A percentile compares a stretch with the other conserved stretches of the same genome.
Evolutionary conservation across 92 coral and sea anemone species (phyloP).

Genomic region (Anthopleura xanthogrammica): DNA sequence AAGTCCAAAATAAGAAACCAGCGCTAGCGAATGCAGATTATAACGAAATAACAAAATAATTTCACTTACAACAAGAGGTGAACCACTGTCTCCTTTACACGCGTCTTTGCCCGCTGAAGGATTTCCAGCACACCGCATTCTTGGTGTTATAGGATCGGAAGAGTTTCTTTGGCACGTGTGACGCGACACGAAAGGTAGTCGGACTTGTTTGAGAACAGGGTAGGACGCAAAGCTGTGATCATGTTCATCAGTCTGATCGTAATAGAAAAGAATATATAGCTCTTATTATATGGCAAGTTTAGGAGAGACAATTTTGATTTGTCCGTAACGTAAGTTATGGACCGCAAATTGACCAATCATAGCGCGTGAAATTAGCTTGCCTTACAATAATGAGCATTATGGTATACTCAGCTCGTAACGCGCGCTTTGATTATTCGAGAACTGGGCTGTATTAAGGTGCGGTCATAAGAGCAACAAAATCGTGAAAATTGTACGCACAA

Average conservation of each 20-base stretch:
- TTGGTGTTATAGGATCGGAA: slow-evolving; percentile 43
- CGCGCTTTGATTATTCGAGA: no score
- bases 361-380: no score
- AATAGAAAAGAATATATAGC: neutral
- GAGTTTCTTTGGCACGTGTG: slow-evolving; percentile 56
- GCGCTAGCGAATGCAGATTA: neutral
- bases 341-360: no score
- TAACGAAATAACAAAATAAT: neutral
- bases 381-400: no score
- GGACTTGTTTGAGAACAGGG: slow-evolving; percentile 62
- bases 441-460: no score
- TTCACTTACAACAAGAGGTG: slow-evolving; percentile 85
- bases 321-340: no score
- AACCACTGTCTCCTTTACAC: slow-evolving; percentile 90
- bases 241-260: slow-evolving; percentile 24
- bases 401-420: no score
- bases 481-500: no score
- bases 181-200: slow-evolving; percentile 64
- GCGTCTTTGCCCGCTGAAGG: slow-evolving; percentile 48
- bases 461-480: no score
- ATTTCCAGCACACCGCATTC: slow-evolving; percentile 68
- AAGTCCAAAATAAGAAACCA: no score
- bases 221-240: slow-evolving; percentile 39
- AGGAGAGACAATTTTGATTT: no score
- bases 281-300: no score